Percentiles rank a stretch among this genome's conserved stretches.
phyloP scores from a whole-genome alignment of 2,113 vertebrate species.

The Engraulis encrasicolus region DNA sequence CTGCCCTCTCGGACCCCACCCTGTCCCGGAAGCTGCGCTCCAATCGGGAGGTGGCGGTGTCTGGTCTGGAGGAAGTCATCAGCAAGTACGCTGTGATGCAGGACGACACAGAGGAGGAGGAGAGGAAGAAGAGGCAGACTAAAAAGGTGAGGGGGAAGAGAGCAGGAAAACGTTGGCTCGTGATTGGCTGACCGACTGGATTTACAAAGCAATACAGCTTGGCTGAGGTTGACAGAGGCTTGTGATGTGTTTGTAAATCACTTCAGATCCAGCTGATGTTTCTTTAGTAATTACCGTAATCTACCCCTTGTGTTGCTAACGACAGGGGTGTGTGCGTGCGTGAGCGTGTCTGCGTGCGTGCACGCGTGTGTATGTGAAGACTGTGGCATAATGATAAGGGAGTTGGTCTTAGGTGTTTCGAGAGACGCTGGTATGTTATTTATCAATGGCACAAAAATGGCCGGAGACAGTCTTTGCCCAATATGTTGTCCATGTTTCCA shows the following conservation, averaged over 20 bases:
- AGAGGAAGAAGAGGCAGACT: conserved; percentile 66
- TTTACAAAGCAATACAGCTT: neutral
- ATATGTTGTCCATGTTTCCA: neutral
- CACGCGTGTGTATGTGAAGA: no score
- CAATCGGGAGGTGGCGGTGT: conserved; percentile 77
- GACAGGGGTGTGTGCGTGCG: no score
- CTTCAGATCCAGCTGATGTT: no score
- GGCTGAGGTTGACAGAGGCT: neutral
- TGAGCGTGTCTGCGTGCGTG: no score
- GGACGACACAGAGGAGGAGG: conserved; percentile 78
- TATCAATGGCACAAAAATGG: neutral
- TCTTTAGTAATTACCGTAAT: no score
- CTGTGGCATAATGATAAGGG: neutral
- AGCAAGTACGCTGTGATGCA: conserved; percentile 79
- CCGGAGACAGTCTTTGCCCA: no score
- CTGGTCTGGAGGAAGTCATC: conserved; percentile 82
- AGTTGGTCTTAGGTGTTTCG: neutral
- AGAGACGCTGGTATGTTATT: neutral
- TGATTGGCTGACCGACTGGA: neutral
- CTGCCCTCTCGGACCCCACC: conserved; percentile 71
- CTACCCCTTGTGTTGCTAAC: no score
- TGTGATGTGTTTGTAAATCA: neutral
- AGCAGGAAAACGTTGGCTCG: neutral
- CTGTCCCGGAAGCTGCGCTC: conserved; percentile 76
- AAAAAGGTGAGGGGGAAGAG: conserved; percentile 63